Evolutionary conservation across 2,797 vertebrate species (phyloP), one percentile per base, ranked within the genome.

Genomic region (Argentina silus): DNA sequence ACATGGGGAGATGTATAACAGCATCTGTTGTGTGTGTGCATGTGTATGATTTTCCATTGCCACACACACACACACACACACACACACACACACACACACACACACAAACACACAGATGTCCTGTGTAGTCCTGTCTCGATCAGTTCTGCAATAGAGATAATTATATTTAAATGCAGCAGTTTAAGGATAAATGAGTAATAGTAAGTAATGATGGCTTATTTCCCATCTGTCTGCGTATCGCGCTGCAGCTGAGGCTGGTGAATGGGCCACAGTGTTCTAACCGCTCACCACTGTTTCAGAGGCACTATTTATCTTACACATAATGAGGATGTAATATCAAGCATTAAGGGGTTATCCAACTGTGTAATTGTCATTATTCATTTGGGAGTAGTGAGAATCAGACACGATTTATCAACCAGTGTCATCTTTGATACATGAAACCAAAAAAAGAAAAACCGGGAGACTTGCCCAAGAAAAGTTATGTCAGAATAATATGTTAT

Each of bases 151-250:
- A 86, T 89, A 78, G 79, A 93, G 91, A 90, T 92, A 92, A 94
- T 94, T 91, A 73, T 72, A 72, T 90, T 89, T 92, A 92, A 92
- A 93, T 85, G 80, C 85, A 77, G 85, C 80, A 81, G 69, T 93
- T 95, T 93, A 90, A 91, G 91, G 87, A 92, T 91, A 92, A 94
- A 92, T 85, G 89, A 93, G 87, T 88, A 92, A 91, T 90, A 90
- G 90, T 83, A 76, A 83, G 83, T 92, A 91, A 93, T 91, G 89
- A 85, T 78, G 86, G 86, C 90, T 87, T 88, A 86, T 90, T 92
- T 90, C 89, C 91, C 90, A 90, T 93, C 88, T 85, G 87, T 83
- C 82, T 73, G 83, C 55, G 78, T 72, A 69, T 80, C 70, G 79
- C 74, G 74, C 48, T 27, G 83, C 87, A 88, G 88, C 87, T 85